Evolutionary conservation across 2,888 invertebrate species (phyloP).

Genomic region (Loripinus fragilis): DNA sequence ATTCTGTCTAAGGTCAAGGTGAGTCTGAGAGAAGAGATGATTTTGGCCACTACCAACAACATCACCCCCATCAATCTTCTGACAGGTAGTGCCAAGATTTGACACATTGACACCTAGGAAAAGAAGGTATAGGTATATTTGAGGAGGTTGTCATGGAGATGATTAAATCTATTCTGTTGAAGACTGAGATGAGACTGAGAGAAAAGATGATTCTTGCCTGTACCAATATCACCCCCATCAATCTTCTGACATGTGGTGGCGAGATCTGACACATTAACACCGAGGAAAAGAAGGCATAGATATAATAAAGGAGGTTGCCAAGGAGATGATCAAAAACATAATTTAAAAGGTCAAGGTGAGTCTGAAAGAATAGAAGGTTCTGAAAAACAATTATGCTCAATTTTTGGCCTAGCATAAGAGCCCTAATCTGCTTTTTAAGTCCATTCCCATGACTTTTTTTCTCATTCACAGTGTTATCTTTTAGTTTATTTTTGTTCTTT

Average conservation of each 20-base stretch:
- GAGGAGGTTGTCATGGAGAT: conserved; percentile 72
- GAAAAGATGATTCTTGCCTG: conserved; percentile 74
- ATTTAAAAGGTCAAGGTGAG: conserved; percentile 75
- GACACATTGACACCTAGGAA: conserved; percentile 44
- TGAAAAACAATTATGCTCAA: no score
- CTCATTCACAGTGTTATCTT: no score
- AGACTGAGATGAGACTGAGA: conserved; percentile 72
- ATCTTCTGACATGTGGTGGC: conserved; percentile 68
- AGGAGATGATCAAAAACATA: conserved; percentile 75
- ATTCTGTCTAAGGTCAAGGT: conserved; percentile 75
- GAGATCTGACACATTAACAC: conserved; percentile 39
- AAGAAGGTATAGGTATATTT: no score
- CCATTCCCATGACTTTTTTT: no score
- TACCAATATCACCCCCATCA: conserved; percentile 77
- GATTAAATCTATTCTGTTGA: conserved; percentile 74
- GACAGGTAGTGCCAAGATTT: conserved; percentile 59
- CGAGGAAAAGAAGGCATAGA: no score
- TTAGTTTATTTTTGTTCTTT: no score
- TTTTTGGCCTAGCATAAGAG: no score
- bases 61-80: conserved; percentile 75
- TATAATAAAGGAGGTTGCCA: conserved; percentile 72
- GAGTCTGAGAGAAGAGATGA: conserved; percentile 71
- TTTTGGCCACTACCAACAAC: conserved; percentile 77
- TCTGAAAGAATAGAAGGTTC: conserved; percentile 71
- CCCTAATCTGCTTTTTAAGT: no score